A percentile compares a stretch with the other conserved stretches of the same genome.
Conservation (phyloP, 1,140 invertebrate genomes). For the Andrena cerasifolii region DNA sequence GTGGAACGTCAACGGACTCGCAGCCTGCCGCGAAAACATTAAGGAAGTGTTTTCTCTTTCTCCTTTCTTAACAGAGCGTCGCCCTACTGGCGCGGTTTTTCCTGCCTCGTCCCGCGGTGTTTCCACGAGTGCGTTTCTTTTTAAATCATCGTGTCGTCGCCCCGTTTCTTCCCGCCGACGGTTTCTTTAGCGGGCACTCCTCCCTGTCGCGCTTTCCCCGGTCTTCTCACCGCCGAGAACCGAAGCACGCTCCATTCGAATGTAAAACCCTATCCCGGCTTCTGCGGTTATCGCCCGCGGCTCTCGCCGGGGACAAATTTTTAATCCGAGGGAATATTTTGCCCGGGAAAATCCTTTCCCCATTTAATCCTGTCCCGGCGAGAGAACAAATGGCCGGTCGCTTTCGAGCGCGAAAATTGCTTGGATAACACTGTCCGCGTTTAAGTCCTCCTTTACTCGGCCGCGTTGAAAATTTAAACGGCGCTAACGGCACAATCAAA, state of each 20-base stretch:
- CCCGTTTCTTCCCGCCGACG: neutral
- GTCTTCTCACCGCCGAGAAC: neutral
- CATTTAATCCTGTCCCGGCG: constrained; percentile 11
- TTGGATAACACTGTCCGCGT: neutral
- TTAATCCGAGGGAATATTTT: constrained; percentile 33
- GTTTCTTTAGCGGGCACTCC: neutral
- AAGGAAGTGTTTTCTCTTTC: neutral
- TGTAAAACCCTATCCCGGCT: neutral
- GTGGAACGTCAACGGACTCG: constrained; percentile 26
- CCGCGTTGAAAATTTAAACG: constrained; percentile 9
- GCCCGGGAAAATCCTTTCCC: neutral
- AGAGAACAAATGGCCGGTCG: constrained; percentile 3
- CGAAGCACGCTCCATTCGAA: neutral
- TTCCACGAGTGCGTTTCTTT: neutral
- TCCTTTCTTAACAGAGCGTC: neutral
- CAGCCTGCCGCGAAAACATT: constrained; percentile 10
- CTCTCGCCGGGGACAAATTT: constrained; percentile 21
- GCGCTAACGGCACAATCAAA: constrained; percentile 4
- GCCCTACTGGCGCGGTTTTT: neutral
- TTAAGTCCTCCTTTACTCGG: neutral
- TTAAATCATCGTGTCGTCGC: neutral
- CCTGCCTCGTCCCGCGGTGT: neutral
- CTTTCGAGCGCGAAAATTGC: neutral
- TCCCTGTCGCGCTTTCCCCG: neutral
- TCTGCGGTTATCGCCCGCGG: neutral